These are phyloP conservation scores for Linepithema humile DNA, from an alignment of 1,140 invertebrate species.

Conservation along the genomic window DNA sequence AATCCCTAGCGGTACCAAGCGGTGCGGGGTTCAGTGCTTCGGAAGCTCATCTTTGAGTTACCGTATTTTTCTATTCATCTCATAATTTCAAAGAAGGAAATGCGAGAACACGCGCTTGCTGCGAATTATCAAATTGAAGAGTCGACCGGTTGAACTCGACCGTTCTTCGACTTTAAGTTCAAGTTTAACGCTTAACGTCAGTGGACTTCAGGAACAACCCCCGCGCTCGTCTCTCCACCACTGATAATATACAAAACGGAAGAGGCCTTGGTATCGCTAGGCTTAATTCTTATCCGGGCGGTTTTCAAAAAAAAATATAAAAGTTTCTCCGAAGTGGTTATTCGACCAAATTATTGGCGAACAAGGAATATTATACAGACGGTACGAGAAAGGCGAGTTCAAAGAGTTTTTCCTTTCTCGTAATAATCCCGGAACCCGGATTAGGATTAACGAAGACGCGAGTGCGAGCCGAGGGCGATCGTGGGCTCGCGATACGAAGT, in stretches of 20 bases:
- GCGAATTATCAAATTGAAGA: background rate
- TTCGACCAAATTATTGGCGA: background rate
- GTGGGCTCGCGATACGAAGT: slow-evolving; percentile 21
- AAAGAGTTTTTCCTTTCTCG: background rate
- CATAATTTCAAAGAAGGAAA: slow-evolving; percentile 3
- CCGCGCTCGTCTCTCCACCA: no score
- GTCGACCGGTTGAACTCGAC: background rate
- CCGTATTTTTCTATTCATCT: slow-evolving; percentile 30
- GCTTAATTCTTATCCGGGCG: slow-evolving; percentile 18
- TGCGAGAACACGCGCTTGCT: background rate
- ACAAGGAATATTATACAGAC: no score
- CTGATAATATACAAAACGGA: background rate
- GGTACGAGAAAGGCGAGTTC: background rate
- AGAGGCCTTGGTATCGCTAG: slow-evolving; percentile 28
- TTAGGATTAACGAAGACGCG: slow-evolving; percentile 20
- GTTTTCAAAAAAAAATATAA: background rate
- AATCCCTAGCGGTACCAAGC: slow-evolving; percentile 38
- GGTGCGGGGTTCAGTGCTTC: background rate
- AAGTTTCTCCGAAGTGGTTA: background rate
- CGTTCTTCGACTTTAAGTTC: no score
- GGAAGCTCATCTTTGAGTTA: background rate
- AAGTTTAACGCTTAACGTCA: background rate
- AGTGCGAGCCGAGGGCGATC: background rate
- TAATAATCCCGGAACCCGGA: background rate
- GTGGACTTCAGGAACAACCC: background rate